Base-by-base conservation (phyloP, 1,140 invertebrate genomes). In the Stegodyphus dumicola region DNA sequence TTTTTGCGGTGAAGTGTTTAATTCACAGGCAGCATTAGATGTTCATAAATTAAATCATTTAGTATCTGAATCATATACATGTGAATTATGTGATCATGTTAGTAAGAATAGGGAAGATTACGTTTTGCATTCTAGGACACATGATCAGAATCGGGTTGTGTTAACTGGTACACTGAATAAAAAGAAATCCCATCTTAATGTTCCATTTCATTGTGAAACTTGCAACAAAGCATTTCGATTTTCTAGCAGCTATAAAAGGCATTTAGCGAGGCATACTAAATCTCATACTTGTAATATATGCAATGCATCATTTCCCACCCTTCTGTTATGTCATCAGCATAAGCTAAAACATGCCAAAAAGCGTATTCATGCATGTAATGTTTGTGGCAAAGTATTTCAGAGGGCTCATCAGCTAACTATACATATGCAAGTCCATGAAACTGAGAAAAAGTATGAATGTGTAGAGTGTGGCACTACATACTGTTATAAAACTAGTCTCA, bases 261-360 rank as follows among this genome's bases (percentile, higher is more conserved):
- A 64, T 64, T 11, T 64, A n/a, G 60, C 10, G 4, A 13, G 10
- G 10, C 60, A 64, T 64, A 11, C 10, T 13, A 64, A 64, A n/a
- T 64, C 60, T 13, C n/a, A 64, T 64, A n/a, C 60, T 64, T 64
- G 60, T 64, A 64, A 11, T 11, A 11, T 64, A 11, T 64, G 60
- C 60, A n/a, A 64, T 64, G 60, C 60, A 2, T 11, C n/a, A 13
- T 64, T 64, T 64, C 10, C 10, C 60, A 64, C 10, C 60, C 10
- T 13, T 11, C 10, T 64, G 2, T n/a, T 64, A 13, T 64, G 60
- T 64, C 60, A 64, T 64, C 60, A 64, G 60, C 60, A 64, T n/a
- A 64, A 64, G 4, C n/a, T 64, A 64, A 64, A 64, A n/a, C 60
- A 64, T 64, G 60, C 60, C n/a, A n/a, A 64, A 64, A 64, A n/a